These are phyloP conservation scores for Hycleus cichorii DNA, from an alignment of 1,140 invertebrate genomes.

Conservation along the genomic window DNA sequence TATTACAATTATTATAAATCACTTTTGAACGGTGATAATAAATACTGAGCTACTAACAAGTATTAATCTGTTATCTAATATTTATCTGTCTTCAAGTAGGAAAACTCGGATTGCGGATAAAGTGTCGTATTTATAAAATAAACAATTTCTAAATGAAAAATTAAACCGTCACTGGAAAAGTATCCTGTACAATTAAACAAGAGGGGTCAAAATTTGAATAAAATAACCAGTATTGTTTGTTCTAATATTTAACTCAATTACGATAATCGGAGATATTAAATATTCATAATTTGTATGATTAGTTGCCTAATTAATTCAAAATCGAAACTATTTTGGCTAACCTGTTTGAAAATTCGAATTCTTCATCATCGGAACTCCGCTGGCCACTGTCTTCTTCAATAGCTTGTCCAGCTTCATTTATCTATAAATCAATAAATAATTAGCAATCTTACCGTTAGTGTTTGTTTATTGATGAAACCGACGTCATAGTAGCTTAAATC, in stretches of 20 bases:
- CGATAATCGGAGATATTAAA: no score
- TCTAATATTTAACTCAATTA: background rate
- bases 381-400: no score
- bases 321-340: no score
- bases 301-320: no score
- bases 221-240: background rate
- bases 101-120: constrained; percentile 7
- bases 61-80: constrained; percentile 14
- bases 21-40: background rate
- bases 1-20: constrained; percentile 6
- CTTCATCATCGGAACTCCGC: background rate
- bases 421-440: no score
- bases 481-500: no score
- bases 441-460: no score
- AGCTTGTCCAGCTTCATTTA: no score
- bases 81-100: constrained; percentile 10
- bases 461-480: no score
- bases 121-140: constrained; percentile 5
- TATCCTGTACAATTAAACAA: no score
- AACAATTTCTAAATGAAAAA: background rate
- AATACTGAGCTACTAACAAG: constrained; percentile 7
- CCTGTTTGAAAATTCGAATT: background rate
- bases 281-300: no score
- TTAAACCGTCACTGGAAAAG: no score
- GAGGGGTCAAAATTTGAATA: background rate